These are phyloP conservation scores for Lapara coniferarum DNA, from an alignment of 2,888 invertebrate genomes.

Conservation along the genomic window DNA sequence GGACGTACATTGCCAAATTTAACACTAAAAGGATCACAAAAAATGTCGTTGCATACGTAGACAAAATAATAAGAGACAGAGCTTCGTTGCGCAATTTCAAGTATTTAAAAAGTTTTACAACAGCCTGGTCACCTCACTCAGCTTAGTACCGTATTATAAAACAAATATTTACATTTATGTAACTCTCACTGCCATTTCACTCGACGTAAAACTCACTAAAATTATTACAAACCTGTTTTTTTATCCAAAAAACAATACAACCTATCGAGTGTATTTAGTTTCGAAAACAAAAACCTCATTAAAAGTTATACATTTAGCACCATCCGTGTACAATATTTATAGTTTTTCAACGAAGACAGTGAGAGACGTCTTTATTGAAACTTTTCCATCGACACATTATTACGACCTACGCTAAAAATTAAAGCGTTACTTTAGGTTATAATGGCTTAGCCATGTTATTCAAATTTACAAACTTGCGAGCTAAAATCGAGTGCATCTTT, in stretches of 20 bases:
- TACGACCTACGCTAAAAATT: slow-evolving; percentile 71
- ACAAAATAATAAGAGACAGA: slow-evolving; percentile 43
- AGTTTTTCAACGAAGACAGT: slow-evolving; percentile 60
- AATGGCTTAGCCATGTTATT: slow-evolving; percentile 66
- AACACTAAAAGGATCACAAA: background rate
- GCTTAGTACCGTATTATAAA: slow-evolving; percentile 59
- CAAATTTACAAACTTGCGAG: slow-evolving; percentile 33
- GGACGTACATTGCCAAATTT: background rate
- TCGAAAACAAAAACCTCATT: slow-evolving; percentile 34
- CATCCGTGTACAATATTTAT: slow-evolving; percentile 48
- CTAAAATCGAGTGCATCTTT: slow-evolving; percentile 35
- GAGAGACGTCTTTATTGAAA: slow-evolving; percentile 68
- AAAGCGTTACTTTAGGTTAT: slow-evolving; percentile 68
- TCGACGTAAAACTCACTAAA: slow-evolving; percentile 36
- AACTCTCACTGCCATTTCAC: slow-evolving; percentile 67
- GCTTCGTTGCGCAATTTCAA: slow-evolving; percentile 57
- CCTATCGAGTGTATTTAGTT: slow-evolving; percentile 50
- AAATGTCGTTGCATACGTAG: background rate
- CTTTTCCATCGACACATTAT: slow-evolving; percentile 75
- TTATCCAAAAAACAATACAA: slow-evolving; percentile 50
- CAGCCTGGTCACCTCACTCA: slow-evolving; percentile 66
- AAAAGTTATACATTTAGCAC: slow-evolving; percentile 59
- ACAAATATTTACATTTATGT: slow-evolving; percentile 64
- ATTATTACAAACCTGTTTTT: slow-evolving; percentile 33
- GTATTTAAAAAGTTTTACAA: slow-evolving; percentile 62